Conservation (phyloP, 2,888 invertebrate species). For the Megastigmus dorsalis region DNA sequence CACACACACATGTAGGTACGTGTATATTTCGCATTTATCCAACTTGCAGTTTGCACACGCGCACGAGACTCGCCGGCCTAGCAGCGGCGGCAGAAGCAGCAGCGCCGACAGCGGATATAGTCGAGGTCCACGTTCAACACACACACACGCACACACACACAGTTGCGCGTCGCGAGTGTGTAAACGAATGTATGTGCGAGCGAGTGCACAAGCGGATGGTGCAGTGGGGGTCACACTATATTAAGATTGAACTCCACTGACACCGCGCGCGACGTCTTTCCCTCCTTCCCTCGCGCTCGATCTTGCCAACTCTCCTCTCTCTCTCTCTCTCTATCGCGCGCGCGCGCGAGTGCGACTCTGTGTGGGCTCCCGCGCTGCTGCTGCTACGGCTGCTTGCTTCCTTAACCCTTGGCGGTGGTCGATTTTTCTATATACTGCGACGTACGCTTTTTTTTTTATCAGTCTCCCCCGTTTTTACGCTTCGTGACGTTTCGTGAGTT, state of each 20-base stretch:
- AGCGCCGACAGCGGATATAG: slow-evolving; percentile 43
- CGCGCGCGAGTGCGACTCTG: not conserved
- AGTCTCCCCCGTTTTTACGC: no score
- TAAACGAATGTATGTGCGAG: not conserved
- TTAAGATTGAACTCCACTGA: slow-evolving; percentile 75
- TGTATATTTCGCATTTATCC: no score
- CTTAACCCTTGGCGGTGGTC: slow-evolving; percentile 34
- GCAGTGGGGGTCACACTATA: slow-evolving; percentile 73
- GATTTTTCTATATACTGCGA: no score
- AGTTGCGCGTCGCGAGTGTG: not conserved
- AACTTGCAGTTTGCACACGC: slow-evolving; percentile 7
- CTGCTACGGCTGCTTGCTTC: no score
- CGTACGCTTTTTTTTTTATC: no score
- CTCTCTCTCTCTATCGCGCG: slow-evolving; percentile 38
- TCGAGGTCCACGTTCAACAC: no score
- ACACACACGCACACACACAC: no score
- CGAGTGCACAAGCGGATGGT: slow-evolving; percentile 31
- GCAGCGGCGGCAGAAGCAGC: not conserved
- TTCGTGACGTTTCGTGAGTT: no score
- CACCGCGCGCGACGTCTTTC: slow-evolving; percentile 64
- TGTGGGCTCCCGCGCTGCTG: slow-evolving; percentile 7
- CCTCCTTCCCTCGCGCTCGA: no score
- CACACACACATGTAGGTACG: no score
- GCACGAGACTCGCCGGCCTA: no score
- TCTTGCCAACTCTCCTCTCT: no score